Base-by-base conservation (phyloP, 2,113 vertebrate species). In the Caranx melampygus region DNA sequence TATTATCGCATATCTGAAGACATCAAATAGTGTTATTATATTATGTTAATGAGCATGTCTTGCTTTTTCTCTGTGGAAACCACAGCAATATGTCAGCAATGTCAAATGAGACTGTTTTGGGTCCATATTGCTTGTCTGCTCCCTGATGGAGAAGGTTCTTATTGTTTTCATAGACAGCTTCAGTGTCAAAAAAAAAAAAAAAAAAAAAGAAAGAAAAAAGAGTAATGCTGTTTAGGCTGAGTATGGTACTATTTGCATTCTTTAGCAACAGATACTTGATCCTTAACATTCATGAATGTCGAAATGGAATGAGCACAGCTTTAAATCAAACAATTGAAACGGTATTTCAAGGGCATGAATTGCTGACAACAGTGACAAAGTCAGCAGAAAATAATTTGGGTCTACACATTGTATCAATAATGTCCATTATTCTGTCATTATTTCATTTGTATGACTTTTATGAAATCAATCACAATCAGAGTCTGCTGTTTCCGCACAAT, bases 401-500 rank as follows among this genome's bases (percentile, higher is more conserved):
- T 76, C 21, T 71, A 33, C 18, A 51, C 52, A 58, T 66, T 78
- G 2, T 20, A 51, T 55, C 6, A 72, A 34, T 42, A 18, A 61
- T 55, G 13, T 62, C 10, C n/a, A 35, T 42, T 37, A 34, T 1
- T 6, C 21, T 58, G 20, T 62, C 20, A 63, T 52, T 40, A 47
- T 65, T 64, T 20, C 3, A 70, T 18, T n/a, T 42, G 14, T 35
- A 45, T 68, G 55, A 63, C 0, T 2, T 82, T 54, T 20, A 62
- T 31, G 11, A 68, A 42, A 67, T 37, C 35, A 61, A 61, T 44
- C 14, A 14, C 40, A 14, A 55, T 57, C 4, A 26, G 16, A 59
- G 15, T 63, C 31, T 42, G 6, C 16, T 81, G 6, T 49, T 58
- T 74, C 40, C 63, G 21, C 34, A 55, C 63, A 87, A 75, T 10